Conservation (phyloP, 2,888 invertebrate genomes). For the Hirtodrosophila cameraria region DNA sequence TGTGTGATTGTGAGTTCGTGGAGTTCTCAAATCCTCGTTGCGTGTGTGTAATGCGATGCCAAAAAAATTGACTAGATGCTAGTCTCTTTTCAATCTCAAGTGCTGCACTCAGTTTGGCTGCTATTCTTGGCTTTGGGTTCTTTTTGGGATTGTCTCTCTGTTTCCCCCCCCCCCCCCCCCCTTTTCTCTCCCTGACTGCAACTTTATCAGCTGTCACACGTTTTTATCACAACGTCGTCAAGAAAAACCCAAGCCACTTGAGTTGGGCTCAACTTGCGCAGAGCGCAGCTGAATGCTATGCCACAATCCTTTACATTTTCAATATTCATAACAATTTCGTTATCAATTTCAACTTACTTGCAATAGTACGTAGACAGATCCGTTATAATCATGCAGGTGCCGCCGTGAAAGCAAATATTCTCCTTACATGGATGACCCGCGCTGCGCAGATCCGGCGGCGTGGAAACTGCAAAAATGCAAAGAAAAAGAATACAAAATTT, state of each 20-base stretch:
- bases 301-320: conserved; percentile 7
- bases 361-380: conserved; percentile 92
- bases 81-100: conserved; percentile 45
- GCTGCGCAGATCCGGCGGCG: conserved; percentile 82
- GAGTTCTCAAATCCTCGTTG: conserved; percentile 41
- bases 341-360: conserved; percentile 88
- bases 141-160: not conserved
- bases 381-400: conserved; percentile 92
- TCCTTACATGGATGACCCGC: conserved; percentile 85
- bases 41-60: conserved; percentile 74
- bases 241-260: conserved; percentile 58
- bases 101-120: conserved; percentile 34
- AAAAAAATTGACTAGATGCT: conserved; percentile 56
- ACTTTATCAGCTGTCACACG: conserved; percentile 60
- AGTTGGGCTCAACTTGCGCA: conserved; percentile 36
- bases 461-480: conserved; percentile 73
- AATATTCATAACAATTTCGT: not conserved
- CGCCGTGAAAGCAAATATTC: conserved; percentile 93
- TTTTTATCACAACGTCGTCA: conserved; percentile 43
- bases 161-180: no score
- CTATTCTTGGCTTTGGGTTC: conserved; percentile 20
- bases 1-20: conserved; percentile 20
- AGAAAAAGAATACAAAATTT: conserved; percentile 7
- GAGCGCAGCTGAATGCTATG: conserved; percentile 5
- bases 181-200: no score